These are phyloP conservation scores for Eunapius fragilis DNA, from an alignment of 37 sponge, comb jelly and placozoan species.

Conservation along the genomic window DNA sequence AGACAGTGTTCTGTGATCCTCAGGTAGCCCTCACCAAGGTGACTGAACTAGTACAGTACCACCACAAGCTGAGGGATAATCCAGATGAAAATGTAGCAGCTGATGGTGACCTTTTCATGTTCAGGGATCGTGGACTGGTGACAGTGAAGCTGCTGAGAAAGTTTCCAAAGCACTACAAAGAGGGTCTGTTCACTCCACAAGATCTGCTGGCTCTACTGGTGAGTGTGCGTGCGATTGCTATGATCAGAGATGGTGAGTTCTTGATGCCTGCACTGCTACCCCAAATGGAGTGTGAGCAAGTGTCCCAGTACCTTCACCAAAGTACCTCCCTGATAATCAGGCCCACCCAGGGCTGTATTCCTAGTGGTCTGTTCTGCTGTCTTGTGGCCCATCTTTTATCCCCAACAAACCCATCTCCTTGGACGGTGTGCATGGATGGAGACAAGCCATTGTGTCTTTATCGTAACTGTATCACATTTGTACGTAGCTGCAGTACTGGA, in stretches of 20 bases:
- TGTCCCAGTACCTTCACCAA: too few relatives aligned
- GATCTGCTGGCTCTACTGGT: background rate
- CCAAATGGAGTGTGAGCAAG: too few relatives aligned
- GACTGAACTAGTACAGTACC: slow-evolving; percentile 11
- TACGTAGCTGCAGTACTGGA: too few relatives aligned
- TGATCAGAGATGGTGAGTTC: background rate
- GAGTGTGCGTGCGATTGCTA: background rate
- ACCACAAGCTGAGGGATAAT: background rate
- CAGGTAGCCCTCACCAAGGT: slow-evolving; percentile 10
- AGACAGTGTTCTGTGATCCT: slow-evolving; percentile 1
- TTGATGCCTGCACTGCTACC: slow-evolving; percentile 1
- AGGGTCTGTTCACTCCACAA: background rate
- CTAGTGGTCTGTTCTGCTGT: too few relatives aligned
- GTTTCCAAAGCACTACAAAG: background rate
- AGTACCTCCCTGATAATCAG: too few relatives aligned
- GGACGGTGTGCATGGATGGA: too few relatives aligned
- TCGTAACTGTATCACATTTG: too few relatives aligned
- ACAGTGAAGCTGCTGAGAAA: background rate
- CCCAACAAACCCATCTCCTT: too few relatives aligned
- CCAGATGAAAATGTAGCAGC: background rate
- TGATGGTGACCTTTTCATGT: background rate
- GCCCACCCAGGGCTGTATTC: too few relatives aligned
- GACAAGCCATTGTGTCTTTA: too few relatives aligned
- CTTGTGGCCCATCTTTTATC: too few relatives aligned
- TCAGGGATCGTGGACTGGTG: slow-evolving; percentile 12